Conservation (phyloP, 2,888 invertebrate genomes). For the Apamea monoglypha region DNA sequence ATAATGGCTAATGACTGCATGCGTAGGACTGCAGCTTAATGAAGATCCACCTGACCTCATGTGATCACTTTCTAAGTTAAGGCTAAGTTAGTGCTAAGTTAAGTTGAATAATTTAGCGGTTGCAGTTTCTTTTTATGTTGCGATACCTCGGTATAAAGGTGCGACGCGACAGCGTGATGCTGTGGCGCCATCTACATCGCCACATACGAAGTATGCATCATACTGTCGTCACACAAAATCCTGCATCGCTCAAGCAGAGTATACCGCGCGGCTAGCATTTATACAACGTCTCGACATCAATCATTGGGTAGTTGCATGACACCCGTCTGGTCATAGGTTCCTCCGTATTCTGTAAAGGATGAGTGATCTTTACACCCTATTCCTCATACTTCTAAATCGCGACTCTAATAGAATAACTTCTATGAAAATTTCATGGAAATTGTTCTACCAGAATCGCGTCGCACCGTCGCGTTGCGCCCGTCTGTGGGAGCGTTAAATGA, state of each 20-base stretch:
- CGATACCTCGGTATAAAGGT: neutral
- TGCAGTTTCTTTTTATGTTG: neutral
- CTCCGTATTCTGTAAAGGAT: too few relatives aligned
- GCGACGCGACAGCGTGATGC: neutral
- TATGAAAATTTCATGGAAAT: neutral
- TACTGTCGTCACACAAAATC: too few relatives aligned
- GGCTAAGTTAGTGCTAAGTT: constrained; percentile 46
- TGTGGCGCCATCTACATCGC: neutral
- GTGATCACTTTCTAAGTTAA: constrained; percentile 75
- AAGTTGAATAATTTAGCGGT: constrained; percentile 10
- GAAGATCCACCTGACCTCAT: constrained; percentile 74
- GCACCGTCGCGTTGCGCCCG: neutral
- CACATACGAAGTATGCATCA: neutral
- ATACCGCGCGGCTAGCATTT: too few relatives aligned
- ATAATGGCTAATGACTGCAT: constrained; percentile 66
- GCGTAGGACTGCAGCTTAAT: constrained; percentile 64
- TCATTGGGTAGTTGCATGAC: too few relatives aligned
- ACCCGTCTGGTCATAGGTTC: too few relatives aligned
- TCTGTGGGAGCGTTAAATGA: neutral
- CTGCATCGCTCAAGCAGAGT: neutral
- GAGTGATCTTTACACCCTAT: too few relatives aligned
- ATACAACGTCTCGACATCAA: too few relatives aligned
- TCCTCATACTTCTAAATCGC: too few relatives aligned
- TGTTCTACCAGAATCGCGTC: neutral
- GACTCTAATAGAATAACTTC: neutral